Conservation (phyloP, 2,113 vertebrate genomes). For the Melanotaenia duboulayi region DNA sequence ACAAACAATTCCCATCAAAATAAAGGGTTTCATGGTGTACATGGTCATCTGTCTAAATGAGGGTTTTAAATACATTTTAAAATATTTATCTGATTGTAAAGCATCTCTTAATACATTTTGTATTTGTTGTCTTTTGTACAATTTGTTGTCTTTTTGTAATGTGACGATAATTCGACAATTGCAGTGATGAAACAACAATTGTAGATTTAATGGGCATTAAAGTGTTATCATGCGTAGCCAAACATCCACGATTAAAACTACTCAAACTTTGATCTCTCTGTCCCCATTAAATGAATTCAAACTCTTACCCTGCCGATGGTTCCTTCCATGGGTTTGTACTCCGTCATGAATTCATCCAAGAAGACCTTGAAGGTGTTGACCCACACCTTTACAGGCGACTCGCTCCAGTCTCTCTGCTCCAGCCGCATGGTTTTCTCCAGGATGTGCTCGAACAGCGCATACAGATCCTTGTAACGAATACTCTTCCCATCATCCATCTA, state of each 20-base stretch:
- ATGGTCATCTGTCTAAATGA: no score
- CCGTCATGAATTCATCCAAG: slow-evolving; percentile 96
- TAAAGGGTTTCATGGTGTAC: no score
- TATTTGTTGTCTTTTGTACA: no score
- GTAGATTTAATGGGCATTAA: no score
- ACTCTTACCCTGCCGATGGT: slow-evolving; percentile 84
- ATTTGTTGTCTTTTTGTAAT: no score
- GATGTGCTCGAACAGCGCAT: slow-evolving; percentile 96
- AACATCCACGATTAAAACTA: neutral
- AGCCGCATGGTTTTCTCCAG: slow-evolving; percentile 95
- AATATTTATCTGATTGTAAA: no score
- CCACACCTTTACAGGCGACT: slow-evolving; percentile 96
- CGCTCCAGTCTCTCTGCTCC: slow-evolving; percentile 94
- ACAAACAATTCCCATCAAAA: no score
- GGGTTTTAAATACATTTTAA: no score
- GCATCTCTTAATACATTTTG: no score
- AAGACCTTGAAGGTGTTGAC: slow-evolving; percentile 99
- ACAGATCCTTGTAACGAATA: slow-evolving; percentile 95
- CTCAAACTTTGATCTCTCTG: neutral
- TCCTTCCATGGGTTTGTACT: slow-evolving; percentile 91
- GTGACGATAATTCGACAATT: no score
- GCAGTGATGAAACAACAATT: no score
- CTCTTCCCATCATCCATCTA: slow-evolving; percentile 96
- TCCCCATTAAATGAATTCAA: neutral
- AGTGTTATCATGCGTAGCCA: no score